Evolutionary conservation across 2,113 vertebrate species (phyloP), one percentile per base, ranked within the genome.

Genomic region (Corydoras sp.): DNA sequence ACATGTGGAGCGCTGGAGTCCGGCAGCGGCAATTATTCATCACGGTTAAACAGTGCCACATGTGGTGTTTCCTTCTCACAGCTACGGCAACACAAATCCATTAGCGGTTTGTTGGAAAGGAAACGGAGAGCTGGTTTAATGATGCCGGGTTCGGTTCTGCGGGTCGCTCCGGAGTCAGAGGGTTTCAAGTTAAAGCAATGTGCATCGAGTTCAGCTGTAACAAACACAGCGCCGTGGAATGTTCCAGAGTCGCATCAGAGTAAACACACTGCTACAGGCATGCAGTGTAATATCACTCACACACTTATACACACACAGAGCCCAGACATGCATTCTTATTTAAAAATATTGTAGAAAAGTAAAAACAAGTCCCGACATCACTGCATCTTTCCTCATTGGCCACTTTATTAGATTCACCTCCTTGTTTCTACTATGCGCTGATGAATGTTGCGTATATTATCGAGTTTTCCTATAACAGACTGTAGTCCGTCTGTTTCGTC

Each of bases 201-300:
- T 49, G 18, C 50, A 51, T 70, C 10, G 31, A 60, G 58, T 32
- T 65, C 50, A 66, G 3, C 10, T 30, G 64, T 63, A 77, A 54
- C 65, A 77, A 82, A 81, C 78, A 73, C 50, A 58, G 54, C 14
- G 58, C 24, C 75, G 58, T 65, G 73, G 58, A 77, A 77, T 73
- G 76, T 76, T 75, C 75, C 67, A 69, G 66, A 62, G 76, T 76
- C 62, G 50, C 70, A 71, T 79, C 56, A 43, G 5, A 65, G 72
- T 76, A 83, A 81, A 81, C 76, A 81, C 58, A 53, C 67, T 68
- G 79, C 59, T 61, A 56, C 60, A 61, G 79, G 62, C 74, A 69
- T n/a, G n/a, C 59, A 67, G 71, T 65, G 56, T 58, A 61, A 4
- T 12, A 66, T 79, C 65, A 65, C 51, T 49, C 9, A 68, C 69